Conservation (phyloP, 2,797 vertebrate genomes). For the Manis pentadactyla region DNA sequence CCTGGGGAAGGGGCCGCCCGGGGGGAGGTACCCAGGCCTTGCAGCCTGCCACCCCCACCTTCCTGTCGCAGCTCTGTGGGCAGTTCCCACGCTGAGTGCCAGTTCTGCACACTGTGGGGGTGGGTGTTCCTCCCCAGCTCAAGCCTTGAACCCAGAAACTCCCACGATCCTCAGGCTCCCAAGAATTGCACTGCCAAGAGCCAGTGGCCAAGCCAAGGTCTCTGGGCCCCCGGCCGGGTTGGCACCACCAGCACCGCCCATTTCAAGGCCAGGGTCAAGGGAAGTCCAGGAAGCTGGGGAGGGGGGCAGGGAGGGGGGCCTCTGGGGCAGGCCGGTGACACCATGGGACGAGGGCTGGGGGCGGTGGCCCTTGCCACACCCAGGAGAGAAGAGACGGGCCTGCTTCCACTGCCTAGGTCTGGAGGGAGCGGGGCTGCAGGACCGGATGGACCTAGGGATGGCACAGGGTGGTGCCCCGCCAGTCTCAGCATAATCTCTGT, state of each 20-base stretch:
- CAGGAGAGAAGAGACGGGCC: not conserved
- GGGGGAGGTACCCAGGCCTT: not conserved
- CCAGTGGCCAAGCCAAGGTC: not conserved
- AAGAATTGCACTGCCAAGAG: not conserved
- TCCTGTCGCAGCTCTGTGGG: not conserved
- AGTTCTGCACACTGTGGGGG: too few relatives aligned
- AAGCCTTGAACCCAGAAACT: not conserved
- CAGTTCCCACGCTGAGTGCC: not conserved
- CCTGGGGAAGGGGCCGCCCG: not conserved
- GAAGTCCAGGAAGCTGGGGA: too few relatives aligned
- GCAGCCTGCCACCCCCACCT: not conserved
- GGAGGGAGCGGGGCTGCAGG: not conserved
- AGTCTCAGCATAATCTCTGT: not conserved
- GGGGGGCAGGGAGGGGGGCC: not conserved
- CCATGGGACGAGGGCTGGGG: not conserved
- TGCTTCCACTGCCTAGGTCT: not conserved
- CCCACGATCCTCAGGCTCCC: not conserved
- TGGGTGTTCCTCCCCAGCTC: not conserved
- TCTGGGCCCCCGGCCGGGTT: not conserved
- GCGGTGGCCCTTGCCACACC: fast-evolving
- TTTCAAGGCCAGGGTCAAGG: not conserved
- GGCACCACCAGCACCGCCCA: not conserved
- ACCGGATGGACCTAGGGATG: too few relatives aligned
- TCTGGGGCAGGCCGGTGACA: too few relatives aligned
- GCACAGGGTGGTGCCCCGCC: not conserved